Evolutionary conservation across 2,888 invertebrate genomes (phyloP), one percentile per base, ranked within the genome.

Genomic region (Luffia ferchaultella): DNA sequence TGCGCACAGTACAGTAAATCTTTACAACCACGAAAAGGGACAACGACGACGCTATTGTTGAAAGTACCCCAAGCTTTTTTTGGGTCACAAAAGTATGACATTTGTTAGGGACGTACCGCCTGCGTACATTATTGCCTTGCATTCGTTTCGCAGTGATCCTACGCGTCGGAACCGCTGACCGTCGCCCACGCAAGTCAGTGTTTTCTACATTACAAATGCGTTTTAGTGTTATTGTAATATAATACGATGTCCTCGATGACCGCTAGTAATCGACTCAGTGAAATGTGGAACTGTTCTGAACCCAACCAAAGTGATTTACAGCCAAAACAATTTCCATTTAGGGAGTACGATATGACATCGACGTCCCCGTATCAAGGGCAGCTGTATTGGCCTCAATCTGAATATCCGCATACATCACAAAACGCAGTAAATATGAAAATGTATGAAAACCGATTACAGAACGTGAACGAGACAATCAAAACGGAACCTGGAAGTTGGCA

Each of bases 11-110:
- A 79, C 52, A 59, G 59, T 61, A 54, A 59, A 66, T 60, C 68
- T 65, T 75, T 73, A 76, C 73, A 76, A 73, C 76, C 73, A 67
- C 54, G 69, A 70, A 64, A 67, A 79, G 79, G 79, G 77, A 82
- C 82, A 82, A 77, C 78, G 64, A 77, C 66, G 71, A 70, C 63
- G 66, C 82, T 78, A 80, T 83, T 83, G 82, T 83, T 82, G 69
- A 67, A 73, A 72, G 77, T 82, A 78, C 82, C 83, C 83, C 73
- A 75, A 80, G 74, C 63, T 77, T 82, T 82, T 82, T 83, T 83
- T 82, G 77, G 79, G 82, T 79, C 82, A 80, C 69, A 82, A 78
- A 78, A 78, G 76, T 78, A 79, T 77, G 80, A 79, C 76, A 75
- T 73, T 80, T 76, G 78, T 72, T 64, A 78, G 80, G 79, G 80